A percentile compares a stretch with the other conserved stretches of the same genome.
These are phyloP conservation scores for Heliconius eleuchia DNA, from an alignment of 1,140 invertebrate genomes.

Conservation along the genomic window DNA sequence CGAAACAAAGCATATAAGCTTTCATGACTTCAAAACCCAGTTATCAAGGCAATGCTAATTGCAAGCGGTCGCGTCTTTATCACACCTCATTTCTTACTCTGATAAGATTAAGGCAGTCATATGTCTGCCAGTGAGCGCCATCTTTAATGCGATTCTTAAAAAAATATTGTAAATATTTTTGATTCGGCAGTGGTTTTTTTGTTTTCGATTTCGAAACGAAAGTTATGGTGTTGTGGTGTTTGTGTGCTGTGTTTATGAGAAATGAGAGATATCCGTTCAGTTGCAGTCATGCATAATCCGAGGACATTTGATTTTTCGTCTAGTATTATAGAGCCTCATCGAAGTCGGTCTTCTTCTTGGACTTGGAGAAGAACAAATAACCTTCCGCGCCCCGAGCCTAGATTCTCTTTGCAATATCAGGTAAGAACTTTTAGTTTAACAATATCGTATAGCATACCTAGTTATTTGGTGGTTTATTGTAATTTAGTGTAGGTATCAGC, in stretches of 20 bases:
- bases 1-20: conserved; percentile 49
- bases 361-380: conserved; percentile 54
- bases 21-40: conserved; percentile 54
- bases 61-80: conserved; percentile 66
- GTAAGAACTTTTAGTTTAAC: conserved; percentile 31
- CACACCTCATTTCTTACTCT: conserved; percentile 56
- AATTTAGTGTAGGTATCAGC: background rate
- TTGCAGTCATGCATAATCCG: conserved; percentile 60
- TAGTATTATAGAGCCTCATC: conserved; percentile 45
- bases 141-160: conserved; percentile 44
- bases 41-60: conserved; percentile 73
- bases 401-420: conserved; percentile 69
- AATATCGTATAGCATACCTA: background rate
- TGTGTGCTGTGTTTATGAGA: conserved; percentile 43
- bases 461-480: background rate
- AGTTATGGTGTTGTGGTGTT: conserved; percentile 60
- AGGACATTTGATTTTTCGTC: conserved; percentile 51
- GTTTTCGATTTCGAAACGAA: conserved; percentile 21
- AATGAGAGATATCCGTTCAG: conserved; percentile 62
- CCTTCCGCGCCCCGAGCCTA: conserved; percentile 54
- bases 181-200: background rate
- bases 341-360: conserved; percentile 66
- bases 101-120: conserved; percentile 77
- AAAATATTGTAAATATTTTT: conserved; percentile 47
- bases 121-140: conserved; percentile 53